A percentile compares a stretch with the other conserved stretches of the same genome.
These are phyloP conservation scores for Drosophila neotestacea DNA, from an alignment of 2,888 invertebrate species.

Conservation along the genomic window DNA sequence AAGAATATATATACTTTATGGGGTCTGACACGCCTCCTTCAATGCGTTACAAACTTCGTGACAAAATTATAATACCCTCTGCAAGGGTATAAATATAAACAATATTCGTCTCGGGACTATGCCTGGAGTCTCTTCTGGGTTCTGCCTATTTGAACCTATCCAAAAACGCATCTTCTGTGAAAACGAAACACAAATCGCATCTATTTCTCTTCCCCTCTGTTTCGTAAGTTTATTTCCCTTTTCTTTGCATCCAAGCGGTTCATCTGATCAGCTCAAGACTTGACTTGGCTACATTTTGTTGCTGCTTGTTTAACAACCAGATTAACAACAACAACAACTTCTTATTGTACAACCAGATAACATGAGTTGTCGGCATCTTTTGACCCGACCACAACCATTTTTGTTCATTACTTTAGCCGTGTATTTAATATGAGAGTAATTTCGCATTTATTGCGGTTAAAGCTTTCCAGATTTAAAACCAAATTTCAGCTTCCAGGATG, in stretches of 20 bases:
- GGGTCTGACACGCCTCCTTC: no score
- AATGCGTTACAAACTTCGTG: no score
- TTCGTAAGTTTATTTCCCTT: neutral
- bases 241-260: constrained; percentile 14
- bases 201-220: neutral
- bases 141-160: constrained; percentile 39
- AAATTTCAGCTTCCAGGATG: neutral
- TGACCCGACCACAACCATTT: constrained; percentile 29
- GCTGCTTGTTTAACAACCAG: constrained; percentile 50
- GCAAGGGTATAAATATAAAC: constrained; percentile 22
- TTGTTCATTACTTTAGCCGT: constrained; percentile 1
- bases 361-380: constrained; percentile 53
- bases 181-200: constrained; percentile 34
- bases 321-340: constrained; percentile 32
- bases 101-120: constrained; percentile 12
- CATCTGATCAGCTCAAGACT: constrained; percentile 13
- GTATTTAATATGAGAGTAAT: neutral
- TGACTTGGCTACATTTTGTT: constrained; percentile 39
- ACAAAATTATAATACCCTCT: no score
- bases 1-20: no score
- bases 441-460: constrained; percentile 1
- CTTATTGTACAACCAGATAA: constrained; percentile 39
- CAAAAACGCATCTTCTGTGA: constrained; percentile 43
- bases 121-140: constrained; percentile 4
- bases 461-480: neutral